Evolutionary conservation across 2,797 vertebrate species (phyloP), one percentile per base, ranked within the genome.

Genomic region (Tenualosa ilisha): DNA sequence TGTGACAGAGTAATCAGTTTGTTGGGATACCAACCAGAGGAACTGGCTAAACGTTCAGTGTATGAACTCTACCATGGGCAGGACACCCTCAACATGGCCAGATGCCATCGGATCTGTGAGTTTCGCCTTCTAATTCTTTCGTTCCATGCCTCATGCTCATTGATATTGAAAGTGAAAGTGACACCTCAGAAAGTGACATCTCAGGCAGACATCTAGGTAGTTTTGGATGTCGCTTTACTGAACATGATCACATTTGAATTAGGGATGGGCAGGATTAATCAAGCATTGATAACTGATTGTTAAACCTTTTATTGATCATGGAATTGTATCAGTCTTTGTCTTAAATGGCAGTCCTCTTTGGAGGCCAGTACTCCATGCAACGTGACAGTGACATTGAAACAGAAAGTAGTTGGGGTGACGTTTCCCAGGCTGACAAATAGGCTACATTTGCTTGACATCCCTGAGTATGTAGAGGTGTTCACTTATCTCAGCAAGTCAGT

Each of bases 41-140:
- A 99, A 90, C 93, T 99, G 83, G 93, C 97, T 51, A 97, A 98
- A 1, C 97, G 97, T 56, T 98, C 98, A 0, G 95, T 97, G 0
- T 99, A 99, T 0, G 96, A 98, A 43, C 96, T 98, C 91, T 99
- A 98, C 92, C 97, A 99, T 88, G 95, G 96, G 0, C 91, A 97
- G 93, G 98, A 99, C 92, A 96, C 95, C 0, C 95, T 95, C 85
- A 95, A 87, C 86, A 94, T 99, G 96, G 96, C 94, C 90, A 98
- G 96, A 92, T 97, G 96, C 88, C 98, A 99, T 79, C 93, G 97
- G 87, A 98, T 97, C 92, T 84, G 98, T 99, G 91, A 97, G 98
- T 65, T 46, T 31, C 65, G 26, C 51, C 3, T 81, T 3, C 3
- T 20, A 4, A 13, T 56, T 49, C 68, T 59, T n/a, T 53, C 81